Percentiles rank a stretch among this genome's conserved stretches.
These are phyloP conservation scores for Stramonita haemastoma DNA, from an alignment of 2,888 invertebrate species.

Conservation along the genomic window DNA sequence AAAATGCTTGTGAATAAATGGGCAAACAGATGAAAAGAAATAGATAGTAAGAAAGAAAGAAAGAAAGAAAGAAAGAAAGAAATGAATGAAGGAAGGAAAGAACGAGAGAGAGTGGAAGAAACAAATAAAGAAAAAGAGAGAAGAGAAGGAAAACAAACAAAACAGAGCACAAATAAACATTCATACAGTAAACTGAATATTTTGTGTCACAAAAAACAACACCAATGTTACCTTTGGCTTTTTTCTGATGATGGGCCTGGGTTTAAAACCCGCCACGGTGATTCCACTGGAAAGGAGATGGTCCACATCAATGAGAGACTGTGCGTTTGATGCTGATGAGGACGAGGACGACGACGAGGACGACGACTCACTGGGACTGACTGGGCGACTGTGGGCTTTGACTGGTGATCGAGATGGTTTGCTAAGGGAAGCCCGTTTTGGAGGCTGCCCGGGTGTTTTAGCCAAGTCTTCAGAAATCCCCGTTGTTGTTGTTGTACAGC, in stretches of 20 bases:
- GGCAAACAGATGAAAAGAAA: too few species aligned
- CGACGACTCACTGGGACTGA: not conserved
- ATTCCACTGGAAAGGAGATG: constrained; percentile 62
- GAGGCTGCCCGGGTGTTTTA: not conserved
- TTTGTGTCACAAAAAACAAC: too few species aligned
- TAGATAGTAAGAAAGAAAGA: too few species aligned
- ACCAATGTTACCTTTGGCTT: constrained; percentile 48
- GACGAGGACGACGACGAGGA: not conserved
- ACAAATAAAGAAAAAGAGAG: too few species aligned
- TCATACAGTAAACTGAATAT: too few species aligned
- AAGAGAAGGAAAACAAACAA: too few species aligned
- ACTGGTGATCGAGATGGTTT: not conserved
- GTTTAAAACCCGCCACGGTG: constrained; percentile 64
- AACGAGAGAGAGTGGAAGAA: too few species aligned
- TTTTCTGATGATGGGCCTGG: constrained; percentile 58
- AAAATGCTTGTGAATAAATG: too few species aligned
- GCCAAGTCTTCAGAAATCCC: not conserved
- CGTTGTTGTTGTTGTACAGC: not conserved
- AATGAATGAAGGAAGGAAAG: too few species aligned
- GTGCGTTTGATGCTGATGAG: not conserved
- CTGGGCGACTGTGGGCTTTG: not conserved
- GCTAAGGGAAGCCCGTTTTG: not conserved
- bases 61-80: too few species aligned
- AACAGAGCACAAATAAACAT: too few species aligned
- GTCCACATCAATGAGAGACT: constrained; percentile 55